Evolutionary conservation across 2,113 vertebrate species (phyloP), one percentile per base, ranked within the genome.

Genomic region (Salvelinus namaycush): DNA sequence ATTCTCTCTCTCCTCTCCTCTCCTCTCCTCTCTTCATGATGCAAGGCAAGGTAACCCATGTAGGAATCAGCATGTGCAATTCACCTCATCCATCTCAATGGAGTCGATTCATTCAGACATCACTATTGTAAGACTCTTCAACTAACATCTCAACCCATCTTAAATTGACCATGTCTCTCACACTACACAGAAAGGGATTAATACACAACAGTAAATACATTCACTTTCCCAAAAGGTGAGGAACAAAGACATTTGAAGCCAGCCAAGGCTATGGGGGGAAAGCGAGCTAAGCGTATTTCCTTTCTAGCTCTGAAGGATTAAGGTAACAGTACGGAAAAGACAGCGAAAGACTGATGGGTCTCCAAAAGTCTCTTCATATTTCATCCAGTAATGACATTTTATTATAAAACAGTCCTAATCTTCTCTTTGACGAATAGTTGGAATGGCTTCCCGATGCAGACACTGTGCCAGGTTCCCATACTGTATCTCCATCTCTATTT

Each of bases 331-430:
- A 88, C 72, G 83, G 81, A 86, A 86, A 59, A 87, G 86, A 80
- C 76, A 81, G 74, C 60, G 79, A 81, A 60, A 88, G 85, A 85
- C 73, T 77, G 84, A 87, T 89, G 82, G 85, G 49, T 87, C 72
- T 74, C 27, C 74, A 79, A 79, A 88, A 79, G 76, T 80, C 81
- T 81, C 78, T 75, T 79, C 78, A 77, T 83, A 73, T 87, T 87
- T 89, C 83, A 88, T 80, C 82, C 81, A 77, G 73, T 85, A 83
- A 86, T 91, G 72, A 87, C 90, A 90, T 84, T 84, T 79, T 90
- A 87, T 90, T 87, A 85, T 85, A 86, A 90, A 89, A 74, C 82
- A 83, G 79, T 62, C 18, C 78, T 89, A 87, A 92, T 91, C 85
- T 81, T 68, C 70, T 84, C 81, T 86, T 66, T 74, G 80, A 87